Evolutionary conservation across 2,113 vertebrate genomes (phyloP).

Genomic region (Clarias gariepinus): DNA sequence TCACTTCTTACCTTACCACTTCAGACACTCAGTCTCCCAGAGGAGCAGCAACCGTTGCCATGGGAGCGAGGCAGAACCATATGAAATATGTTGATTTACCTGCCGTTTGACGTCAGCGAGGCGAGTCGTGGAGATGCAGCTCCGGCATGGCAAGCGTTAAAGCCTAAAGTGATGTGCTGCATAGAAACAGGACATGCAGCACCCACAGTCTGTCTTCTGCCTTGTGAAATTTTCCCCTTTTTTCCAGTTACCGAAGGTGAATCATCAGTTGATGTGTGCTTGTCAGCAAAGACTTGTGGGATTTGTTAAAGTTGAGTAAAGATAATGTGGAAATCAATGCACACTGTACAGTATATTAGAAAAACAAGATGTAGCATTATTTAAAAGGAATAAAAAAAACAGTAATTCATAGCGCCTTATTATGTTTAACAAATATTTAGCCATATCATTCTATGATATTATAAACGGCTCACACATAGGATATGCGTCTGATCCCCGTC

Average conservation of each 20-base stretch:
- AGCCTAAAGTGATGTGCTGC: not conserved
- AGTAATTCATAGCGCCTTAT: too few species aligned
- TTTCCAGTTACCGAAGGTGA: not conserved
- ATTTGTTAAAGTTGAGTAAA: not conserved
- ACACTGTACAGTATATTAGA: too few species aligned
- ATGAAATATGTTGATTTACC: constrained; percentile 48
- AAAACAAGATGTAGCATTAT: not conserved
- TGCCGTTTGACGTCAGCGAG: constrained; percentile 34
- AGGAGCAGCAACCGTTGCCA: constrained; percentile 49
- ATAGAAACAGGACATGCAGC: not conserved
- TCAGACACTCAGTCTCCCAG: constrained; percentile 46
- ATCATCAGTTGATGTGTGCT: not conserved
- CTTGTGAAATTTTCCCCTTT: not conserved
- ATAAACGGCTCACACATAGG: not conserved
- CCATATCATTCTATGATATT: too few species aligned
- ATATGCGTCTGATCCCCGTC: not conserved
- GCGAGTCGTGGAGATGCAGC: constrained; percentile 19
- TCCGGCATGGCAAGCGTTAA: constrained; percentile 1
- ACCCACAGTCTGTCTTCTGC: not conserved
- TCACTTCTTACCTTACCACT: constrained; percentile 41
- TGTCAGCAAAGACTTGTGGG: not conserved
- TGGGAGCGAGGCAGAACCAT: constrained; percentile 36
- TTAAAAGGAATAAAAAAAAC: not conserved
- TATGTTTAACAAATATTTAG: not conserved
- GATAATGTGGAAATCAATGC: not conserved